Percentiles rank a stretch among this genome's conserved stretches.
These are phyloP conservation scores for Australoheros scitulus DNA, from an alignment of 2,113 vertebrate genomes.

Conservation along the genomic window DNA sequence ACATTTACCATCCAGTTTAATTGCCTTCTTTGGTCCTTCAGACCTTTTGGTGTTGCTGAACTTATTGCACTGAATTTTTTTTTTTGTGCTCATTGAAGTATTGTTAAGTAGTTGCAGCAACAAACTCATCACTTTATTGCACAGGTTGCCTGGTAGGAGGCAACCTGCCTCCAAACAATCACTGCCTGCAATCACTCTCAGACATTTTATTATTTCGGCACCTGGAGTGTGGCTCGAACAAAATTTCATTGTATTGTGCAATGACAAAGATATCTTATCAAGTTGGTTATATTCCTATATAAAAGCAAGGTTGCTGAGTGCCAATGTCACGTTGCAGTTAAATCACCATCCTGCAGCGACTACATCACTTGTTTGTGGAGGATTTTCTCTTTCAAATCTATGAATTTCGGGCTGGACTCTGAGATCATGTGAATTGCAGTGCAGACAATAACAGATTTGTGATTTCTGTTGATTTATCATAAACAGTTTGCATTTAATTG, in stretches of 20 bases:
- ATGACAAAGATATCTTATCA: too few species aligned
- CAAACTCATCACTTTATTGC: too few species aligned
- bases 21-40: neutral
- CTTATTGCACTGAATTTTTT: neutral
- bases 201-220: too few species aligned
- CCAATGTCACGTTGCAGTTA: neutral
- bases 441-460: neutral
- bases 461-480: neutral
- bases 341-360: neutral
- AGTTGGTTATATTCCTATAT: neutral
- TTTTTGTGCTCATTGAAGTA: too few species aligned
- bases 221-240: too few species aligned
- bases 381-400: neutral
- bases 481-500: neutral
- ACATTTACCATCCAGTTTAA: neutral
- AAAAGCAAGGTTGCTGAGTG: rapidly evolving
- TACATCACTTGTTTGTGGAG: too few species aligned
- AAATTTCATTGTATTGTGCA: too few species aligned
- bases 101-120: too few species aligned
- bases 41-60: neutral
- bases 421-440: neutral
- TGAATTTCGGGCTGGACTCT: rapidly evolving
- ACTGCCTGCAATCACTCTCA: too few species aligned
- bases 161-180: neutral
- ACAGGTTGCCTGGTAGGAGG: neutral